Conservation (phyloP, 2,888 invertebrate genomes). For the Uropetala carovei region DNA sequence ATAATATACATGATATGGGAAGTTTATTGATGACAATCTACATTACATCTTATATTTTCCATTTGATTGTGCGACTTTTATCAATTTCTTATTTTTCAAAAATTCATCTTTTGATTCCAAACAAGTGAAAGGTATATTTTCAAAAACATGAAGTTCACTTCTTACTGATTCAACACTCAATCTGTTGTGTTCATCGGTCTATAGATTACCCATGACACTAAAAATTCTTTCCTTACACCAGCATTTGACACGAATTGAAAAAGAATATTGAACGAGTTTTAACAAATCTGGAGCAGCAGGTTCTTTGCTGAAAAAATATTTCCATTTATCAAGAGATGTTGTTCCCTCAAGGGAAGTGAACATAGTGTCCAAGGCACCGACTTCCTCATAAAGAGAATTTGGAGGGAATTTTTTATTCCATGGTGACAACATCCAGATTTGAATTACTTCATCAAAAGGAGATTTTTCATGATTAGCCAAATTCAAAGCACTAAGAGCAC, state of each 20-base stretch:
- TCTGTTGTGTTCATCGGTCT: background rate
- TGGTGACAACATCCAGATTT: constrained; percentile 13
- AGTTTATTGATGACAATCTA: too few species aligned
- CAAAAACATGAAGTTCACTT: constrained; percentile 27
- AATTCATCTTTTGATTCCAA: background rate
- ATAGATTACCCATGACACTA: background rate
- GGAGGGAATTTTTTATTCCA: background rate
- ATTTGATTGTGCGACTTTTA: constrained; percentile 8
- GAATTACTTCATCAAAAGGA: background rate
- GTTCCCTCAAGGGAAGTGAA: background rate
- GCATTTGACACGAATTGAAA: constrained; percentile 25
- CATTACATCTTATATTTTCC: background rate
- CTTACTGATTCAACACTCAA: background rate
- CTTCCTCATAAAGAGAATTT: background rate
- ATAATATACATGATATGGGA: too few species aligned
- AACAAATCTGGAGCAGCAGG: constrained; percentile 15
- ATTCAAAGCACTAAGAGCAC: background rate
- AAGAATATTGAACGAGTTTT: background rate
- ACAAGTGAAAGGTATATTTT: background rate
- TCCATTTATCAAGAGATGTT: background rate
- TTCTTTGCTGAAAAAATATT: background rate
- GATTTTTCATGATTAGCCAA: background rate
- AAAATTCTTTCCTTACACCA: background rate
- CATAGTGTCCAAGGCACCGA: background rate
- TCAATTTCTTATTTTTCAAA: background rate